These are phyloP conservation scores for Idaea aversata DNA, from an alignment of 2,888 invertebrate genomes.

Conservation along the genomic window DNA sequence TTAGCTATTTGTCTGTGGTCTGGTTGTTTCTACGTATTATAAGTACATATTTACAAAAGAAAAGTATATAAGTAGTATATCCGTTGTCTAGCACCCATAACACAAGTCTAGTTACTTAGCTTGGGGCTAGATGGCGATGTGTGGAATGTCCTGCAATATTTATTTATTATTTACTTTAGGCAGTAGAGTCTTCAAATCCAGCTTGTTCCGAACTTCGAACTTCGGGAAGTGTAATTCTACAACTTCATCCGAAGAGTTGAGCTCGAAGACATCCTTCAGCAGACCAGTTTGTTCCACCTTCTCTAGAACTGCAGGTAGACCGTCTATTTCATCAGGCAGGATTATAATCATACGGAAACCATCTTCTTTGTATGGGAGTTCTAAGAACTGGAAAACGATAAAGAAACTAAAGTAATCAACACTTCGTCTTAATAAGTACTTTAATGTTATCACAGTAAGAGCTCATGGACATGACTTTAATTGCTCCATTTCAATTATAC, in stretches of 20 bases:
- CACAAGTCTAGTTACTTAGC: no score
- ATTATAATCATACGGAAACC: conserved; percentile 56
- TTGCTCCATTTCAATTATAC: no score
- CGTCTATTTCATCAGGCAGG: conserved; percentile 49
- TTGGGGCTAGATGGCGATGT: no score
- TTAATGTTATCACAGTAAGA: no score
- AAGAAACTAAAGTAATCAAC: not conserved
- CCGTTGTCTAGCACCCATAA: no score
- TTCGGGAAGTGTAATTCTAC: conserved; percentile 50
- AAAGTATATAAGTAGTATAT: no score
- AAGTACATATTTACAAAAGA: no score
- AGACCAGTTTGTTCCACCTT: conserved; percentile 44
- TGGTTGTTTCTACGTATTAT: no score
- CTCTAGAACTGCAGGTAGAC: conserved; percentile 43
- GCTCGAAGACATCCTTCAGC: conserved; percentile 41
- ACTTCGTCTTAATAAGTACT: no score
- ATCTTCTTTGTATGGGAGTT: conserved; percentile 52
- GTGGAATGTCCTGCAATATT: no score
- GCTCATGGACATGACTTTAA: no score
- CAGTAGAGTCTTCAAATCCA: conserved; percentile 44
- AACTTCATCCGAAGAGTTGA: conserved; percentile 32
- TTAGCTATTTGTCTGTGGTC: no score
- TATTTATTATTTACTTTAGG: conserved; percentile 48
- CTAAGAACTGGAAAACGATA: conserved; percentile 40
- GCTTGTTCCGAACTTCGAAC: conserved; percentile 46